Percentiles rank a stretch among this genome's conserved stretches.
Evolutionary conservation across 2,113 vertebrate genomes (phyloP).

Genomic region (Pollimyrus isidori): DNA sequence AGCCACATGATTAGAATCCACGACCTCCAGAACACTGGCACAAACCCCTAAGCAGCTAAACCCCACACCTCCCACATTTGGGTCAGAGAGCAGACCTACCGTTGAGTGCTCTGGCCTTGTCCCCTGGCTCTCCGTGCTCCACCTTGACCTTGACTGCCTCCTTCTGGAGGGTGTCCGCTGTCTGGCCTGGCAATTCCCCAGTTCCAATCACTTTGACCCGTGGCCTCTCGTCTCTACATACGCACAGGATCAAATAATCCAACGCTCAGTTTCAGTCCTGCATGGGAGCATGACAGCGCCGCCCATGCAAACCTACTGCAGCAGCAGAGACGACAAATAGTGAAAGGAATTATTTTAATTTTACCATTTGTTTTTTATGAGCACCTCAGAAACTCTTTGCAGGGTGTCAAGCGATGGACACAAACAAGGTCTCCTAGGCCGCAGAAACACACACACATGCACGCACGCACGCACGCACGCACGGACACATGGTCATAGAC

Average conservation of each 20-base stretch:
- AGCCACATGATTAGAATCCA: background rate
- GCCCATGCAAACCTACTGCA: background rate
- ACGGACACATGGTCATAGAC: background rate
- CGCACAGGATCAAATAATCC: background rate
- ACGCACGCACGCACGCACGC: no score
- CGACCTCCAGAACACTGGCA: background rate
- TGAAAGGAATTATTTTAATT: background rate
- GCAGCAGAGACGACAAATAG: background rate
- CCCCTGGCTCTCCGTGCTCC: constrained; percentile 29
- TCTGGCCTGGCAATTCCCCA: constrained; percentile 64
- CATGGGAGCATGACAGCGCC: background rate
- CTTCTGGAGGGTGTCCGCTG: constrained; percentile 40
- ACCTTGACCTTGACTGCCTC: constrained; percentile 54
- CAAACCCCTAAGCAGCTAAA: background rate
- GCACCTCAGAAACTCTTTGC: background rate
- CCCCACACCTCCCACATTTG: background rate
- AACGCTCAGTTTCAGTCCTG: background rate
- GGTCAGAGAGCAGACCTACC: constrained; percentile 46
- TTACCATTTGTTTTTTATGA: background rate
- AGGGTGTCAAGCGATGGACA: background rate
- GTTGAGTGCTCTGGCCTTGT: constrained; percentile 39
- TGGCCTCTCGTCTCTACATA: constrained; percentile 62
- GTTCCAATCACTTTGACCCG: constrained; percentile 59
- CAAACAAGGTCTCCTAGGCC: background rate
- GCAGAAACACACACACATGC: background rate